These are phyloP conservation scores for Cephus pulcher DNA, from an alignment of 2,888 invertebrate genomes.

Conservation along the genomic window DNA sequence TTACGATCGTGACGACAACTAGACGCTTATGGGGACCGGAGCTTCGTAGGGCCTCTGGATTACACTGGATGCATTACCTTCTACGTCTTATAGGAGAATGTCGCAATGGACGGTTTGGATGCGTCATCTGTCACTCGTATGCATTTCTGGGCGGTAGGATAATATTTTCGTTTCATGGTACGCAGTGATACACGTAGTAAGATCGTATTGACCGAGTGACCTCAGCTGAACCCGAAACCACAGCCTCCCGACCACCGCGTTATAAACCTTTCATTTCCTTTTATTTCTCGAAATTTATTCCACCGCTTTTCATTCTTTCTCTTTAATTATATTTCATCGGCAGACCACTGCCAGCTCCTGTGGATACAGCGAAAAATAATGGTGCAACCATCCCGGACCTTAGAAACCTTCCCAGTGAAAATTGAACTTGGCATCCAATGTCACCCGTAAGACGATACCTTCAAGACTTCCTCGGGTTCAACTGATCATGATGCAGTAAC, in stretches of 20 bases:
- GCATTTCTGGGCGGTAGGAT: constrained; percentile 38
- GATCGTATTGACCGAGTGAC: constrained; percentile 48
- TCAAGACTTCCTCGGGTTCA: not conserved
- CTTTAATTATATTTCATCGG: not conserved
- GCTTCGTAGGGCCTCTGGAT: not conserved
- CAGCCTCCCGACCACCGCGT: constrained; percentile 2
- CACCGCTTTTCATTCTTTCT: not conserved
- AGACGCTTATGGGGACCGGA: constrained; percentile 11
- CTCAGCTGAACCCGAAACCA: constrained; percentile 51
- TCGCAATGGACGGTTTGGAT: constrained; percentile 14
- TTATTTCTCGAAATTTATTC: not conserved
- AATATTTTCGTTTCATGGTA: constrained; percentile 61
- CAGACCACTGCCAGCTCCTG: not conserved
- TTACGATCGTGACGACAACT: constrained; percentile 18
- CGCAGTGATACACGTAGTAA: constrained; percentile 35
- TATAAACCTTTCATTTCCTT: not conserved
- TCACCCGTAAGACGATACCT: not conserved
- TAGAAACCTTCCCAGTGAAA: not conserved
- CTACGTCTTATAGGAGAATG: not conserved
- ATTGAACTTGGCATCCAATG: not conserved
- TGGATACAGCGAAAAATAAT: not conserved
- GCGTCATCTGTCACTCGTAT: constrained; percentile 27
- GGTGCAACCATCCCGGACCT: not conserved
- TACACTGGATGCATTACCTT: not conserved
- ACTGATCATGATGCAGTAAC: not conserved